phyloP scores from a whole-genome alignment of 2,888 invertebrate genomes.

The Eilema depressum region DNA sequence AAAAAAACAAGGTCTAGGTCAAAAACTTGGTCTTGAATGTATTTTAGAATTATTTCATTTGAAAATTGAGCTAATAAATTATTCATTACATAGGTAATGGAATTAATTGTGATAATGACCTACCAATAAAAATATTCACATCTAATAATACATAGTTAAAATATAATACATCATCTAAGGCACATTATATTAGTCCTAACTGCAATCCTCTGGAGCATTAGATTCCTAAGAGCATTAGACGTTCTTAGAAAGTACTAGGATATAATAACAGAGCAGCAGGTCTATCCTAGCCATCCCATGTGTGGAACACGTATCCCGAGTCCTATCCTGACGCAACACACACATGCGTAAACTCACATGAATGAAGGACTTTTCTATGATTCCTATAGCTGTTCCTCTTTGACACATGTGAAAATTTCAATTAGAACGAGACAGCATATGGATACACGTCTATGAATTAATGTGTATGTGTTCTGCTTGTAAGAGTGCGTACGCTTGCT shows the following conservation, averaged over 20 bases:
- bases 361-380: conserved; percentile 70
- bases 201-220: conserved; percentile 51
- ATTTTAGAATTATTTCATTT: neutral
- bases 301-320: conserved; percentile 64
- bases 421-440: conserved; percentile 58
- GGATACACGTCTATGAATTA: conserved; percentile 52
- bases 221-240: conserved; percentile 82
- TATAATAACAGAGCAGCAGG: conserved; percentile 69
- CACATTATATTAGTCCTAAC: conserved; percentile 18
- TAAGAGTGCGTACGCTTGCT: conserved; percentile 40
- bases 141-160: neutral
- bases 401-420: conserved; percentile 27
- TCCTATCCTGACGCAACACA: conserved; percentile 68
- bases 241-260: conserved; percentile 86
- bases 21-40: neutral
- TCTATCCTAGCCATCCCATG: conserved; percentile 70
- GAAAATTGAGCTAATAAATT: too few species aligned
- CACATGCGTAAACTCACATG: conserved; percentile 60
- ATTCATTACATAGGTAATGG: neutral
- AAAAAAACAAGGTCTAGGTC: neutral
- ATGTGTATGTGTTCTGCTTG: conserved; percentile 48
- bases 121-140: neutral
- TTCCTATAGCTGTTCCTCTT: conserved; percentile 72
- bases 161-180: conserved; percentile 8
- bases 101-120: neutral